Conservation (phyloP, 1,140 invertebrate genomes). For the Lycorma delicatula region DNA sequence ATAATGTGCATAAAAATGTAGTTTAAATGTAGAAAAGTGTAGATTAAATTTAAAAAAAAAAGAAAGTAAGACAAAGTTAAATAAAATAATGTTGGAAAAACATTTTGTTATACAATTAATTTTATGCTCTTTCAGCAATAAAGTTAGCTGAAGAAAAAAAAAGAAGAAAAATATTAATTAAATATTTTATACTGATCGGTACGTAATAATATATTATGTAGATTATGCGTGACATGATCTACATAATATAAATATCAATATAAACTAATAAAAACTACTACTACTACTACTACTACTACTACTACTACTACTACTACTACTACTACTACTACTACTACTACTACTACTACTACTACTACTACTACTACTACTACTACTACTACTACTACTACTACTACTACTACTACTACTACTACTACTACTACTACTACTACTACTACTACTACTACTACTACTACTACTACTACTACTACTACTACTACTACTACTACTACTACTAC, state of each 20-base stretch:
- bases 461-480: neutral
- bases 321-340: conserved; percentile 1
- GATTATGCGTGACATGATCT: neutral
- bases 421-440: neutral
- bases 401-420: neutral
- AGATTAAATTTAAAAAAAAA: too few relatives aligned
- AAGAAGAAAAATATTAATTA: too few relatives aligned
- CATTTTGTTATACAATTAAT: too few relatives aligned
- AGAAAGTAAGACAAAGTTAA: too few relatives aligned
- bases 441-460: conserved; percentile 1
- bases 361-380: neutral
- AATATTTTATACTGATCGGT: too few relatives aligned
- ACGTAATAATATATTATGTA: too few relatives aligned
- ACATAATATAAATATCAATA: neutral
- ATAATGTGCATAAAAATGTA: too few relatives aligned
- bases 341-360: neutral
- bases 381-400: conserved; percentile 1
- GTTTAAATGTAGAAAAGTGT: too few relatives aligned
- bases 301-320: neutral
- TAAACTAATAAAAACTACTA: neutral
- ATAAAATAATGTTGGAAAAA: too few relatives aligned
- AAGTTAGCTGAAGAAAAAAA: too few relatives aligned
- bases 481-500: neutral
- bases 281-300: neutral
- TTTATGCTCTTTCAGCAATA: too few relatives aligned